Conservation (phyloP, 2,113 vertebrate genomes). For the Meriones unguiculatus region DNA sequence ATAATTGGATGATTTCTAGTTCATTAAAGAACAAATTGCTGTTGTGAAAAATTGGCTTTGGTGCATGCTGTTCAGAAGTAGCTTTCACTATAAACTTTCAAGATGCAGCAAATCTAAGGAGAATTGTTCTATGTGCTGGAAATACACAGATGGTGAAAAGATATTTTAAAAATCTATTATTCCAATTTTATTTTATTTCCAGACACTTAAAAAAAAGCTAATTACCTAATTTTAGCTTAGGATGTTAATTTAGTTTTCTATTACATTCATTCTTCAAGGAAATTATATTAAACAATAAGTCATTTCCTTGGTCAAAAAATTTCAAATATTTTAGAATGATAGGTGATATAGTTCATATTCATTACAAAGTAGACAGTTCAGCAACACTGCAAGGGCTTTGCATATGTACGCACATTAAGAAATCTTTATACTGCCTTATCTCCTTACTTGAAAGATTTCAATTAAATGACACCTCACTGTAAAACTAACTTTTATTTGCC, state of each 20-base stretch:
- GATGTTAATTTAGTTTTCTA: neutral
- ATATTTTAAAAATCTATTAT: neutral
- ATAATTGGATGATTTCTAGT: conserved; percentile 31
- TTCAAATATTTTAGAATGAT: conserved; percentile 1
- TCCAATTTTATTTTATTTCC: neutral
- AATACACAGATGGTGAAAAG: neutral
- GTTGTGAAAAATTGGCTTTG: neutral
- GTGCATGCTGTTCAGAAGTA: neutral
- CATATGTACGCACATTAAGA: neutral
- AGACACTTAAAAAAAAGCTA: neutral
- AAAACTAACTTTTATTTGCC: too few relatives aligned
- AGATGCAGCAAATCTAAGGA: neutral
- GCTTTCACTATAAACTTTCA: neutral
- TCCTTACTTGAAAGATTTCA: neutral
- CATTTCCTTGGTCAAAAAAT: neutral
- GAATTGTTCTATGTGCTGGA: neutral
- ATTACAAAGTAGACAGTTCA: neutral
- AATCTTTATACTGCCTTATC: neutral
- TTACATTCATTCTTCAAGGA: neutral
- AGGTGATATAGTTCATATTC: neutral
- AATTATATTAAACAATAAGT: neutral
- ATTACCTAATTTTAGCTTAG: neutral
- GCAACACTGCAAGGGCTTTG: neutral
- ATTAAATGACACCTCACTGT: neutral
- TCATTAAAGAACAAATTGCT: neutral